Conservation (phyloP, 2,113 vertebrate species). For the Stercorarius parasiticus region DNA sequence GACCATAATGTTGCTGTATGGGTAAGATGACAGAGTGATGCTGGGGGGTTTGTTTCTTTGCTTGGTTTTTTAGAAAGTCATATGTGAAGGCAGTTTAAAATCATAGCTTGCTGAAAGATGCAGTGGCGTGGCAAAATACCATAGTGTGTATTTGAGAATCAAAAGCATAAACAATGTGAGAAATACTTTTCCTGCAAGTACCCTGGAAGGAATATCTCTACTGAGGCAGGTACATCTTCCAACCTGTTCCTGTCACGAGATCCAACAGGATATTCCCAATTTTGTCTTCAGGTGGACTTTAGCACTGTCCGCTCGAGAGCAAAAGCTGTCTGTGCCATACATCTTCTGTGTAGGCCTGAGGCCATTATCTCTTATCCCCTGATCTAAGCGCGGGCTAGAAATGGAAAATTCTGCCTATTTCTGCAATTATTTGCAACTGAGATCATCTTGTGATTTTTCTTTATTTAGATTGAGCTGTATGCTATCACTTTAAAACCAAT, state of each 20-base stretch:
- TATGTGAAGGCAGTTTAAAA: neutral
- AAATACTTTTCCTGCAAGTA: neutral
- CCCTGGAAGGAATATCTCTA: neutral
- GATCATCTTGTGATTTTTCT: neutral
- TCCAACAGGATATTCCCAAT: neutral
- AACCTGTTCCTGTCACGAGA: neutral
- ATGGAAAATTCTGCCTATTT: neutral
- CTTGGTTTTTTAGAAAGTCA: neutral
- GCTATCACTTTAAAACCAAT: neutral
- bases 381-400: neutral
- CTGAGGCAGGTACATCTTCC: neutral
- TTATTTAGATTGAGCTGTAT: neutral
- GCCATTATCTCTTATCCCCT: neutral
- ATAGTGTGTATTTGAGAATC: neutral
- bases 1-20: fast-evolving
- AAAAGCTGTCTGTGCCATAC: neutral
- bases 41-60: neutral
- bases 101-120: neutral
- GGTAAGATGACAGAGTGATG: neutral
- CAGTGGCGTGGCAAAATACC: neutral
- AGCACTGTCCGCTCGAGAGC: neutral
- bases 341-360: neutral
- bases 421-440: neutral
- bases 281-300: neutral
- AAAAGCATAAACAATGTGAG: neutral